These are phyloP conservation scores for Frankliniella fusca DNA, from an alignment of 2,888 invertebrate species.

Conservation along the genomic window DNA sequence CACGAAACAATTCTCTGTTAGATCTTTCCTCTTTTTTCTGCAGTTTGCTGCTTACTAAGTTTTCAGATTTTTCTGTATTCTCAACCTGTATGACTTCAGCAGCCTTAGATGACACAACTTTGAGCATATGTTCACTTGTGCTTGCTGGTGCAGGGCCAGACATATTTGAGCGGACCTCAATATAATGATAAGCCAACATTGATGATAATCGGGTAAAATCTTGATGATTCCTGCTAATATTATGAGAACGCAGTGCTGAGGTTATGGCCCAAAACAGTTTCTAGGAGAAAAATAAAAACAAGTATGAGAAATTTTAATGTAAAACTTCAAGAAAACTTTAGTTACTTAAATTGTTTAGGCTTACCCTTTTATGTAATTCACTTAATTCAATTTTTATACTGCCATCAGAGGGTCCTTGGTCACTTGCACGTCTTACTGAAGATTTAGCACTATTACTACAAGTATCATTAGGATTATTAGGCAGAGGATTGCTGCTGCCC, in stretches of 20 bases:
- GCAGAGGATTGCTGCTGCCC: background rate
- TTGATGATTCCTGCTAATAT: background rate
- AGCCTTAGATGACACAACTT: background rate
- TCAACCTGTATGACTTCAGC: background rate
- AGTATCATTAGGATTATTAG: background rate
- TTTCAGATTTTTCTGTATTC: background rate
- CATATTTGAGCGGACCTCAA: background rate
- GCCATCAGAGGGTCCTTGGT: background rate
- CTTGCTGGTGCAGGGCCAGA: background rate
- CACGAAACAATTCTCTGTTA: background rate
- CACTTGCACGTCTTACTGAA: background rate
- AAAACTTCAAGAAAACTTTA: background rate
- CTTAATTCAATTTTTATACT: background rate
- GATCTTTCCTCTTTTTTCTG: background rate
- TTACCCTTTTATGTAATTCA: slow-evolving; percentile 10
- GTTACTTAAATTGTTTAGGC: background rate
- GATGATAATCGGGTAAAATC: background rate
- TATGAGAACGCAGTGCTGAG: background rate
- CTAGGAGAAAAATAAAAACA: background rate
- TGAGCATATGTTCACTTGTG: slow-evolving; percentile 12
- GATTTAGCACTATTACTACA: background rate
- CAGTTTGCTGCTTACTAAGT: background rate
- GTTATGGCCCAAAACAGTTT: slow-evolving; percentile 4
- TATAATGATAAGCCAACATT: background rate
- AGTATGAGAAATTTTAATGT: background rate